Evolutionary conservation across 2,888 invertebrate genomes (phyloP).

Genomic region (Acleris holmiana): DNA sequence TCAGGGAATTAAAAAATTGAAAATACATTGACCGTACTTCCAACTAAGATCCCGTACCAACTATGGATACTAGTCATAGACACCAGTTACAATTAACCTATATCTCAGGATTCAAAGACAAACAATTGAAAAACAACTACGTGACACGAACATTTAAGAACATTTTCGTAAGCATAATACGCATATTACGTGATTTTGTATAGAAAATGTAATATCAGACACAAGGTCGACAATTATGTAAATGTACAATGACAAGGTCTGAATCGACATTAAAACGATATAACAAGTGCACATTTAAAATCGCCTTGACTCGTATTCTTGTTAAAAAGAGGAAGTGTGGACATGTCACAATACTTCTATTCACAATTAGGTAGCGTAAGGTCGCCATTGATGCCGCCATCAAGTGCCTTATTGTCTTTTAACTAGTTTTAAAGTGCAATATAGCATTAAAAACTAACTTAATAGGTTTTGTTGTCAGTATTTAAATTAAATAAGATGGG

Average conservation of each 20-base stretch:
- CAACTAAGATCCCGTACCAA: too few relatives aligned
- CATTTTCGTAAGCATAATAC: constrained; percentile 35
- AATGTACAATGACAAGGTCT: constrained; percentile 72
- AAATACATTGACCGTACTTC: too few relatives aligned
- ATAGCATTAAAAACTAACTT: too few relatives aligned
- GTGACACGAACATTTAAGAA: neutral
- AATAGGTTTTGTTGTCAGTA: too few relatives aligned
- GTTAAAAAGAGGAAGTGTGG: constrained; percentile 66
- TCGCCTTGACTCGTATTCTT: constrained; percentile 72
- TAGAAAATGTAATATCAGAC: constrained; percentile 52
- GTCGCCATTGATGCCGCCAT: constrained; percentile 36
- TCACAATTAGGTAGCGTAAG: constrained; percentile 53
- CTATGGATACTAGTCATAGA: too few relatives aligned
- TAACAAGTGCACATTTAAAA: constrained; percentile 59
- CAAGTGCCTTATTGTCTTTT: constrained; percentile 4
- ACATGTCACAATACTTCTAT: constrained; percentile 48
- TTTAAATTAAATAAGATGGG: too few relatives aligned
- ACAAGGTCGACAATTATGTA: constrained; percentile 69
- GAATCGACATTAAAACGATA: constrained; percentile 59
- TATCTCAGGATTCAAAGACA: neutral
- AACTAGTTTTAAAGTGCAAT: too few relatives aligned
- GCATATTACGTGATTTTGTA: constrained; percentile 50
- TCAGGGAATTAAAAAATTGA: too few relatives aligned
- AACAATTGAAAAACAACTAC: neutral
- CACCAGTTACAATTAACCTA: too few relatives aligned